Conservation (phyloP, 2,113 vertebrate genomes). For the Neodontobutis hainanensis region DNA sequence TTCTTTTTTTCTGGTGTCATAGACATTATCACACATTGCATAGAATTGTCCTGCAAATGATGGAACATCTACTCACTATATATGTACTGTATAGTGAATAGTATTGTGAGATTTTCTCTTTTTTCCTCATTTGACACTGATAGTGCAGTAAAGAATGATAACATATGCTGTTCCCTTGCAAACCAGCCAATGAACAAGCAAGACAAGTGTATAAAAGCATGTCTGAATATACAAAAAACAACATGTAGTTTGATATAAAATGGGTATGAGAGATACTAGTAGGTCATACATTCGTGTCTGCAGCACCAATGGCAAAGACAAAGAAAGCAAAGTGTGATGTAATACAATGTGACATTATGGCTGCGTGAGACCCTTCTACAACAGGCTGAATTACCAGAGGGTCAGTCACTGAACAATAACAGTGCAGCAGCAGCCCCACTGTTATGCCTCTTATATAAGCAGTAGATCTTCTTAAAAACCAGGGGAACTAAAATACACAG, state of each 20-base stretch:
- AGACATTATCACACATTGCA: no score
- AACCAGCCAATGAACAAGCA: neutral
- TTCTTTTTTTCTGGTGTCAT: no score
- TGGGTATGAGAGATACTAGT: constrained; percentile 12
- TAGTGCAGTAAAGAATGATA: neutral
- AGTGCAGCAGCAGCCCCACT: constrained; percentile 43
- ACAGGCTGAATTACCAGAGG: constrained; percentile 36
- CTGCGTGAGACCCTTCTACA: constrained; percentile 41
- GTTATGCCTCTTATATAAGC: constrained; percentile 55
- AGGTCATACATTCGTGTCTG: constrained; percentile 23
- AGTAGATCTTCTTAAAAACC: constrained; percentile 39
- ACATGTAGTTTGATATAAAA: neutral
- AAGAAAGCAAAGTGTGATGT: constrained; percentile 53
- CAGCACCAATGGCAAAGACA: constrained; percentile 48
- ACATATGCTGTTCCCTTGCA: neutral
- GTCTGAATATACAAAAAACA: neutral
- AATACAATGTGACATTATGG: constrained; percentile 58
- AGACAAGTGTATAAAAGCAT: neutral
- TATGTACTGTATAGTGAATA: no score
- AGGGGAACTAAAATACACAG: constrained; percentile 47
- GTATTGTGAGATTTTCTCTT: no score
- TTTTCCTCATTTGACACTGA: constrained; percentile 3
- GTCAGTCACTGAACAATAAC: constrained; percentile 28
- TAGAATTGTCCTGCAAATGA: no score
- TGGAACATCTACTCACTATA: no score